Conservation (phyloP, 2,113 vertebrate species). For the Bufo gargarizans region DNA sequence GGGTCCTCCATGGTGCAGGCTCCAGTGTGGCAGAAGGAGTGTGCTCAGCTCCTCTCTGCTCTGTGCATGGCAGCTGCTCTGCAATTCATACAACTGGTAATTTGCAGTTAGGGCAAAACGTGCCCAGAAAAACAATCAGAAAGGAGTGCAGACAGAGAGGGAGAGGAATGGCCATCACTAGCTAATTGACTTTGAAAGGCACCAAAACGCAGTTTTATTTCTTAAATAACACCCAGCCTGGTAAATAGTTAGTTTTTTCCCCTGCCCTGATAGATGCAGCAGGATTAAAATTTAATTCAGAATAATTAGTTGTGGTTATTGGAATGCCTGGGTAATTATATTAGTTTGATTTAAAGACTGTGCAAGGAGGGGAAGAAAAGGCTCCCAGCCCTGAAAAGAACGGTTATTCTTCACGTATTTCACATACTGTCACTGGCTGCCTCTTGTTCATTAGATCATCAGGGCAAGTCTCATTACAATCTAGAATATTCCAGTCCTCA, state of each 20-base stretch:
- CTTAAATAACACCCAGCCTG: constrained; percentile 55
- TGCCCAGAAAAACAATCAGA: constrained; percentile 91
- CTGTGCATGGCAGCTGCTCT: constrained; percentile 84
- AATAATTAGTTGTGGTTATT: constrained; percentile 59
- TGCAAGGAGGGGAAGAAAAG: constrained; percentile 29
- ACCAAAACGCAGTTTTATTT: constrained; percentile 60
- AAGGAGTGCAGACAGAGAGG: constrained; percentile 66
- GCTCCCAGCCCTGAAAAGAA: constrained; percentile 49
- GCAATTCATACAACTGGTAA: constrained; percentile 92
- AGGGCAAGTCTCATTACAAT: constrained; percentile 46
- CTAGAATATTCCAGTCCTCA: constrained; percentile 43
- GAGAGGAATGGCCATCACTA: constrained; percentile 54
- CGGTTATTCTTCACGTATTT: constrained; percentile 54
- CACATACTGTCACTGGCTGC: constrained; percentile 50
- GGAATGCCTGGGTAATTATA: constrained; percentile 55
- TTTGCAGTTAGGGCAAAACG: constrained; percentile 90
- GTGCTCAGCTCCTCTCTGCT: constrained; percentile 84
- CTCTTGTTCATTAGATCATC: constrained; percentile 51
- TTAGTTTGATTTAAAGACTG: constrained; percentile 56
- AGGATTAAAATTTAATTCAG: constrained; percentile 58
- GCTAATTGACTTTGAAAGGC: constrained; percentile 59
- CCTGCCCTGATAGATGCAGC: constrained; percentile 55
- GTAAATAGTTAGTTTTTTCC: constrained; percentile 53
- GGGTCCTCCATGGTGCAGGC: not conserved
- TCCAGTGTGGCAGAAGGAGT: constrained; percentile 75